A percentile compares a stretch with the other conserved stretches of the same genome.
Evolutionary conservation across 2,797 vertebrate genomes (phyloP).

Genomic region (Eulemur mongoz): DNA sequence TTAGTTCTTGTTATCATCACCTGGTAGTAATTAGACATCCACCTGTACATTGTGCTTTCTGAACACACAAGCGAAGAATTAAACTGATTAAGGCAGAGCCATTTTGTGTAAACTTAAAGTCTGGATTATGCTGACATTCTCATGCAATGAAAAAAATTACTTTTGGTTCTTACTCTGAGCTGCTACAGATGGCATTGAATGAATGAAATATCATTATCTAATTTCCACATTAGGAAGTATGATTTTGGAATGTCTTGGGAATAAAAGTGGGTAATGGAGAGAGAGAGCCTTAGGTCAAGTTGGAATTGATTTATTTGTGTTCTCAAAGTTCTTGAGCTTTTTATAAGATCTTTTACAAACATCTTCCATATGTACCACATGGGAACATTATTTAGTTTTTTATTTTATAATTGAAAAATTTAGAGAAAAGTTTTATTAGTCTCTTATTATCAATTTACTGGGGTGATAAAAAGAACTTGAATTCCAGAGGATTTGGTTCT

Average conservation of each 20-base stretch:
- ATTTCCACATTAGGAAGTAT: neutral
- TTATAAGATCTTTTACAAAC: neutral
- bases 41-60: neutral
- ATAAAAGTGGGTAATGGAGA: neutral
- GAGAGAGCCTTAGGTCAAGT: neutral
- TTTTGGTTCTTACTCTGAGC: neutral
- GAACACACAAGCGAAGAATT: neutral
- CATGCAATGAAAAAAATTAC: neutral
- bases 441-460: neutral
- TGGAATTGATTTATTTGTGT: neutral
- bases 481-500: neutral
- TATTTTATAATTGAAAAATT: slow-evolving; percentile 40
- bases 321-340: neutral
- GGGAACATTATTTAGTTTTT: neutral
- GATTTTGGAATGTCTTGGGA: neutral
- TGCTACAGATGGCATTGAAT: neutral
- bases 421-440: neutral
- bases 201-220: neutral
- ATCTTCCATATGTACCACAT: neutral
- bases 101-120: neutral
- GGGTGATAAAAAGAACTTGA: neutral
- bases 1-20: neutral
- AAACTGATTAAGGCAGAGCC: neutral
- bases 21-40: neutral
- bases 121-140: neutral